Conservation (phyloP, 1,140 invertebrate genomes). For the Calliopsis andreniformis region DNA sequence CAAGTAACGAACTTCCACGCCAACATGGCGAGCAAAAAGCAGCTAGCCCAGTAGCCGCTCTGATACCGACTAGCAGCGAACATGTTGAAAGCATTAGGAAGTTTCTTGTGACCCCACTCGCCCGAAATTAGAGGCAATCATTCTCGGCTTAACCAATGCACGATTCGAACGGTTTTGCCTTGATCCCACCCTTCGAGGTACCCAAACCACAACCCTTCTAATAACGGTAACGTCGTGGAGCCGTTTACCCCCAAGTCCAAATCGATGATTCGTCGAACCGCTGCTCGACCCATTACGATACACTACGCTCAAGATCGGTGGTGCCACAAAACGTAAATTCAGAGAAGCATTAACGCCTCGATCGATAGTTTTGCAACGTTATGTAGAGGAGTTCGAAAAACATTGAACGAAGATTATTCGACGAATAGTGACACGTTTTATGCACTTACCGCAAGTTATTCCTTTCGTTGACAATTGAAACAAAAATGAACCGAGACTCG, state of each 20-base stretch:
- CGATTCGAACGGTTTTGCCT: conserved; percentile 70
- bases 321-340: not conserved
- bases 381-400: too few relatives aligned
- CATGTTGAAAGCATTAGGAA: conserved; percentile 77
- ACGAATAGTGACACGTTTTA: not conserved
- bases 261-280: not conserved
- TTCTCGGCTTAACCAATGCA: conserved; percentile 75
- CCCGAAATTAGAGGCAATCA: conserved; percentile 77
- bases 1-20: conserved; percentile 3
- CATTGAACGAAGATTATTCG: too few relatives aligned
- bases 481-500: too few relatives aligned
- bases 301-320: not conserved
- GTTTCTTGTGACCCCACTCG: conserved; percentile 69
- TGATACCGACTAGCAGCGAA: conserved; percentile 64
- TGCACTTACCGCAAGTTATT: not conserved
- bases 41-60: conserved; percentile 28
- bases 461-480: not conserved
- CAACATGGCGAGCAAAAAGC: conserved; percentile 45
- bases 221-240: conserved; percentile 31
- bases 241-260: conserved; percentile 2
- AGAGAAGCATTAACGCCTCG: not conserved
- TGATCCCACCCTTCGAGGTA: conserved; percentile 11
- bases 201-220: conserved; percentile 37
- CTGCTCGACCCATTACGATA: not conserved
- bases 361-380: too few relatives aligned